phyloP scores from a whole-genome alignment of 2,113 vertebrate species.

The Sitta europaea region DNA sequence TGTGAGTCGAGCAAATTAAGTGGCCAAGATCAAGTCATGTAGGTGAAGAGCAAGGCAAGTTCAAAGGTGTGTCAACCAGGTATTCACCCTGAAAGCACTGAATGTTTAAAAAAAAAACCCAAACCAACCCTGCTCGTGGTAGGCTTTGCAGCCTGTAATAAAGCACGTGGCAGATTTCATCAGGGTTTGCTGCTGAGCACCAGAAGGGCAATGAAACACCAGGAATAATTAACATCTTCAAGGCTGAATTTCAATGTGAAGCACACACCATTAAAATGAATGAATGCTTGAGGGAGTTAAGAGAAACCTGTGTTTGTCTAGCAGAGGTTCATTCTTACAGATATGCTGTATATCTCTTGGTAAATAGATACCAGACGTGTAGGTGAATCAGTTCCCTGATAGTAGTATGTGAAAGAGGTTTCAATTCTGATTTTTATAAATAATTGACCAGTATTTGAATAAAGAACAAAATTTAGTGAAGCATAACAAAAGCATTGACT shows the following conservation, averaged over 20 bases:
- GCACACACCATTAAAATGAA: not conserved
- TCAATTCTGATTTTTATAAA: not conserved
- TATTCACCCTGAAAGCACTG: not conserved
- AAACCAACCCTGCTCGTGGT: rapidly evolving
- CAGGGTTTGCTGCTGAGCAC: not conserved
- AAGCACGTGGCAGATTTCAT: not conserved
- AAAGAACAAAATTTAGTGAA: not conserved
- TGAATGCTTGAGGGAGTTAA: not conserved
- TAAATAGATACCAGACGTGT: not conserved
- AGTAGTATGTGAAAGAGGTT: not conserved
- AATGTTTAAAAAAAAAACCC: not conserved
- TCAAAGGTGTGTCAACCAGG: not conserved
- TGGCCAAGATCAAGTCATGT: not conserved
- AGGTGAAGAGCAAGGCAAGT: not conserved
- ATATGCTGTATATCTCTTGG: not conserved
- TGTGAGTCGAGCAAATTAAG: not conserved
- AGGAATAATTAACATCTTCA: not conserved
- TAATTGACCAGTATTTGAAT: not conserved
- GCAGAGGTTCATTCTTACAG: not conserved
- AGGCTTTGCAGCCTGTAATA: not conserved
- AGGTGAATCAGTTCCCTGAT: not conserved
- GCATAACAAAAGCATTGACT: not conserved
- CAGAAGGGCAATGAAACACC: not conserved
- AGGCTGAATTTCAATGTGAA: not conserved
- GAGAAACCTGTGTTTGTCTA: not conserved